Evolutionary conservation across 2,113 vertebrate genomes (phyloP).

Genomic region (Tangachromis dhanisi): DNA sequence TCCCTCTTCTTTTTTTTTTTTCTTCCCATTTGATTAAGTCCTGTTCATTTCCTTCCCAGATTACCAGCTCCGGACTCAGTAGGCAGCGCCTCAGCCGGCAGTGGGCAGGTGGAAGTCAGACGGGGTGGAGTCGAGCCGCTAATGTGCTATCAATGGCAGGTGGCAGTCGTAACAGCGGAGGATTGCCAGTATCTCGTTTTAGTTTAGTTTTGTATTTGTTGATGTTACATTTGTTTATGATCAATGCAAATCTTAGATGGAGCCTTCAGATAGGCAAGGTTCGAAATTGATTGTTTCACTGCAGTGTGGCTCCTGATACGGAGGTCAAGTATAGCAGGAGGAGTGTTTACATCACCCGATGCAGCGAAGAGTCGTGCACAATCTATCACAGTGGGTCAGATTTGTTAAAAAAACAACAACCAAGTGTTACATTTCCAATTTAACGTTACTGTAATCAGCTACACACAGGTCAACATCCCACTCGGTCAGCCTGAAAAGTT

Average conservation of each 20-base stretch:
- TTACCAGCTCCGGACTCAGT: conserved; percentile 79
- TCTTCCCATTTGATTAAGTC: conserved; percentile 66
- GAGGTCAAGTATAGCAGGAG: conserved; percentile 20
- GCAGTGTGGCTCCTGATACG: not conserved
- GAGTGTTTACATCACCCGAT: conserved; percentile 45
- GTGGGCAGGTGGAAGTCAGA: conserved; percentile 44
- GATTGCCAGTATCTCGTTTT: conserved; percentile 38
- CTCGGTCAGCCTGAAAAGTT: not conserved
- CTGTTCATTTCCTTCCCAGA: conserved; percentile 70
- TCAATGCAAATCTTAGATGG: conserved; percentile 43
- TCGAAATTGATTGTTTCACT: not conserved
- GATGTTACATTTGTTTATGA: conserved; percentile 33
- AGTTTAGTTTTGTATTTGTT: conserved; percentile 27
- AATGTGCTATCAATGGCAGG: conserved; percentile 50
- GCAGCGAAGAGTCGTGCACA: conserved; percentile 8
- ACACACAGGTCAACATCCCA: conserved; percentile 13
- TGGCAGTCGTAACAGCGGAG: conserved; percentile 39
- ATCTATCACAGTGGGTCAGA: conserved; percentile 15
- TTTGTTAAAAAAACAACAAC: not conserved
- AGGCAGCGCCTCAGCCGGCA: conserved; percentile 40
- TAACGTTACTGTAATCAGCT: conserved; percentile 36
- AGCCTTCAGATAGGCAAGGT: not conserved
- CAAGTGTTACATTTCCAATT: conserved; percentile 23
- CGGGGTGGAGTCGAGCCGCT: conserved; percentile 28
- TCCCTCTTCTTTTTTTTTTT: conserved; percentile 20